These are phyloP conservation scores for Trididemnum clinides DNA, from an alignment of 23 tunicate genomes.

Conservation along the genomic window DNA sequence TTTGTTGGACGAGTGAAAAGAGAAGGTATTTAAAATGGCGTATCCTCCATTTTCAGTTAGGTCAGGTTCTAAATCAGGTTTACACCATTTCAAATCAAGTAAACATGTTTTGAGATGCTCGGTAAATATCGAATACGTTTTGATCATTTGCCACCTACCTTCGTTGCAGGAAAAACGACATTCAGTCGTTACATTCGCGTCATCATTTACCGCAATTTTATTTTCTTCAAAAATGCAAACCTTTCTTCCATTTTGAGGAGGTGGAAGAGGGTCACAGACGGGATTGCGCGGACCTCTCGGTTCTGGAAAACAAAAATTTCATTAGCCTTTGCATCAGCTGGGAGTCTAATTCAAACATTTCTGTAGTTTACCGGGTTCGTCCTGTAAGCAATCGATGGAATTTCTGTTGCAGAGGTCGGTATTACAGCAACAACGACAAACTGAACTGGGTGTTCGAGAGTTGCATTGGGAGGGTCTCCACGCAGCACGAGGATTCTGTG, in stretches of 20 bases:
- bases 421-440: constrained; percentile 44
- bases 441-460: constrained; percentile 8
- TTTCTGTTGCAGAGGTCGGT: constrained; percentile 17
- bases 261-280: neutral
- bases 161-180: constrained; percentile 9
- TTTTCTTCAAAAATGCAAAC: neutral
- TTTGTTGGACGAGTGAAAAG: no score
- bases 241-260: neutral
- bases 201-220: neutral
- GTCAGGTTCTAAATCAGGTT: no score
- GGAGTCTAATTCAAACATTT: no score
- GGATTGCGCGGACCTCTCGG: neutral
- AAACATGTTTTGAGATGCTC: no score
- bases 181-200: neutral
- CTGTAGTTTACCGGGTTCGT: no score
- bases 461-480: constrained; percentile 48
- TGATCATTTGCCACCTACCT: no score
- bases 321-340: no score
- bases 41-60: no score
- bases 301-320: no score
- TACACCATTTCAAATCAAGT: no score
- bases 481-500: constrained; percentile 39
- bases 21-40: no score
- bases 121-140: no score
- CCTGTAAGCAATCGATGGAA: neutral